Evolutionary conservation across 2,113 vertebrate genomes (phyloP), one percentile per base, ranked within the genome.

Genomic region (Crocuta crocuta): DNA sequence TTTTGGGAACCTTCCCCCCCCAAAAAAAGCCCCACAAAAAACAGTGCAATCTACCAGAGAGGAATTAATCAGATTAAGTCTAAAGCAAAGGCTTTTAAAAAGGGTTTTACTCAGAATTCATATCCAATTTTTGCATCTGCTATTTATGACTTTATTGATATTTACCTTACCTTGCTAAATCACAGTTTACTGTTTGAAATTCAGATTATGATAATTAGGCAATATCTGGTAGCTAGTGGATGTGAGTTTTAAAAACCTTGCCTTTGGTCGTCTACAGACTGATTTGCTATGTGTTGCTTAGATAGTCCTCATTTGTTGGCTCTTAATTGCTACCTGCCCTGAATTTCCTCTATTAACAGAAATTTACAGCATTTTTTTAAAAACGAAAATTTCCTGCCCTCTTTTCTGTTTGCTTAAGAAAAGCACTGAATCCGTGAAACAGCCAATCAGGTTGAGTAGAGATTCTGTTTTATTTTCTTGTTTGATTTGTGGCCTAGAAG

Each of bases 401-500:
- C 1, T 5, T 81, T 86, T 85, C 12, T 82, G 0, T 83, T 76
- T 96, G 74, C 58, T 86, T 61, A 78, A 83, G 53, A 53, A 86
- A 96, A 71, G 0, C 11, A 50, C 0, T 15, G 24, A 82, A 84
- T 17, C 16, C 50, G 23, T 65, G 35, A 63, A 80, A 70, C 5
- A 68, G 39, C 28, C 89, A 16, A 2, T 82, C 33, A 81, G 84
- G 6, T n/a, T 61, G 48, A 76, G n/a, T 15, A 68, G 33, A 94
- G 61, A 61, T 43, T 95, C 66, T 76, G 17, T 28, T 89, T 91
- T 82, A 16, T 53, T 92, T 89, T 92, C 45, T 66, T 61, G 26
- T 74, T 95, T 63, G 43, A 87, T 55, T 90, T 93, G 26, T 96
- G 68, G 23, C 33, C 11, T n/a, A 9, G 80, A 95, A 88, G 87